Evolutionary conservation across 2,113 vertebrate genomes (phyloP).

Genomic region (Amphilophus citrinellus): DNA sequence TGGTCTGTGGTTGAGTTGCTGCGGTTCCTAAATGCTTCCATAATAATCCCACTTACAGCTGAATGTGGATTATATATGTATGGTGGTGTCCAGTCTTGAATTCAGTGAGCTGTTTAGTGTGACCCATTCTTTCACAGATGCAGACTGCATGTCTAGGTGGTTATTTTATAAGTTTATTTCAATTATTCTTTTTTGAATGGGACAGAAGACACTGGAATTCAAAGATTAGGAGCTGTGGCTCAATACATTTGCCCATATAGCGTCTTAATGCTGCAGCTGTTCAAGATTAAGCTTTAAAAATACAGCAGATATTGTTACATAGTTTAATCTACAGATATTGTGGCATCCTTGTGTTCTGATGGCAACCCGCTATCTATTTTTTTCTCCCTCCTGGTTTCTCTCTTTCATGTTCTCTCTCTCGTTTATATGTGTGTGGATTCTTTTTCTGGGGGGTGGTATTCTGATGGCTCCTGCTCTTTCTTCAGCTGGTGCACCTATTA

Average conservation of each 20-base stretch:
- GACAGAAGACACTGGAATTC: too few species aligned
- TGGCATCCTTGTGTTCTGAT: not conserved
- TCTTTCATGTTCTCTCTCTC: not conserved
- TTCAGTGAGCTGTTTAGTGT: too few species aligned
- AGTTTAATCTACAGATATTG: not conserved
- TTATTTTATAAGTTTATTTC: not conserved
- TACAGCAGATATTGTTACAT: not conserved
- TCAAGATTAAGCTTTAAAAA: not conserved
- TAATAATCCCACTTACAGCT: too few species aligned
- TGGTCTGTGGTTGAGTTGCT: too few species aligned
- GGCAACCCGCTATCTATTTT: not conserved
- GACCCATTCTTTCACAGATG: not conserved
- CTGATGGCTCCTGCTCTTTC: not conserved
- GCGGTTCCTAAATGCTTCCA: too few species aligned
- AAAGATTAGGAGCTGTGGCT: not conserved
- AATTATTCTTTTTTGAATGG: too few species aligned
- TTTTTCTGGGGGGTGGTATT: not conserved
- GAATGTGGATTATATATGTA: too few species aligned
- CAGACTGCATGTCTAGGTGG: not conserved
- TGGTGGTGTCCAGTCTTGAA: too few species aligned
- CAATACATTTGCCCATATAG: not conserved
- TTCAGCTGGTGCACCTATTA: not conserved
- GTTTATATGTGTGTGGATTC: accelerated
- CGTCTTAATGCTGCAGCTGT: not conserved
- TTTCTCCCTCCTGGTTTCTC: not conserved